Evolutionary conservation across 1,140 invertebrate genomes (phyloP), one percentile per base, ranked within the genome.

Genomic region (Brachionus koreanus): DNA sequence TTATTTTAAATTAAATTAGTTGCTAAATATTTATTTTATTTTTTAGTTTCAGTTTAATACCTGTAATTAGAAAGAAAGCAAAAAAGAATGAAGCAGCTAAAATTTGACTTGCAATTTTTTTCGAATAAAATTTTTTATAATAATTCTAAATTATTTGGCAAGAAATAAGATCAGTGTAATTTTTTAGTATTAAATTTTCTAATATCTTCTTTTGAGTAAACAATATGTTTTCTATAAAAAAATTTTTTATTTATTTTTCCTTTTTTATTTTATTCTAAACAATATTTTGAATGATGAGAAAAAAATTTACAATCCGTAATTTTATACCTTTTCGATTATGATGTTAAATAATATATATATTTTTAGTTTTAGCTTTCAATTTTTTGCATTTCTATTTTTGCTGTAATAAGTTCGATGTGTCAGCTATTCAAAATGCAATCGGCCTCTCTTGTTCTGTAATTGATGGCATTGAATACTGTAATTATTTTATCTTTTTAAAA

Each of bases 391-490:
- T 69, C 13, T 16, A 39, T 23, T 19, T 39, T n/a, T 69, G 33
- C n/a, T 69, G 65, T 69, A 39, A 19, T 7, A 69, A 69, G 6
- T 69, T 69, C 7, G 37, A 69, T 69, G 33, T 39, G 0, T 69
- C 65, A 16, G 65, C 65, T 69, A 69, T 69, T 42, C 33, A 37
- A 39, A 37, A 37, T 69, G 65, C 33, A 39, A 69, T 39, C 1
- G 65, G 65, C n/a, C 33, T 69, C 16, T 37, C 29, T 9, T 69
- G 65, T 43, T 9, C 7, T 4, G 16, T 69, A 7, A 69, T 69
- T 39, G 65, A 69, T 16, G 65, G 65, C n/a, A 16, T 69, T 9
- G 65, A 69, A 39, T 69, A 37, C 3, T 69, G 65, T 69, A 69
- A 69, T 35, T 5, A 5, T 39, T 39, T 39, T 39, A 39, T 5